Evolutionary conservation across 2,797 vertebrate genomes (phyloP).

Genomic region (Darevskia nairensis): DNA sequence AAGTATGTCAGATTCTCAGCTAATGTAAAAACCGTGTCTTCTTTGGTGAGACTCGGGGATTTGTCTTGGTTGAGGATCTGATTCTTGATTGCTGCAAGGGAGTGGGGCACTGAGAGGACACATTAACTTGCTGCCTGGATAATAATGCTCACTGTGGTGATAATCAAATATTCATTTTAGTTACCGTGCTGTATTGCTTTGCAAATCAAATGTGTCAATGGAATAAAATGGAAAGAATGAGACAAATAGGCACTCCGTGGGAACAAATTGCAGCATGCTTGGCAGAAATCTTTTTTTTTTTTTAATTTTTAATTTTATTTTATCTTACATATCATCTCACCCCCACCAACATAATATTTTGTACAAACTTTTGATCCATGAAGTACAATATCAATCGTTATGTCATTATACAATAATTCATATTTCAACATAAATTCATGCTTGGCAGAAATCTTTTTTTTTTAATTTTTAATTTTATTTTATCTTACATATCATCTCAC

Average conservation of each 20-base stretch:
- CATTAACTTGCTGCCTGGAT: not conserved
- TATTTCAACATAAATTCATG: no score
- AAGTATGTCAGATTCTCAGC: not conserved
- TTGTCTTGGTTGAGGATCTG: slow-evolving; percentile 10
- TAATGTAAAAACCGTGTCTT: not conserved
- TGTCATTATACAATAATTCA: no score
- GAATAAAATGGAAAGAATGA: slow-evolving; percentile 26
- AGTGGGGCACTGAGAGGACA: not conserved
- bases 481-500: no score
- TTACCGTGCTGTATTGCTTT: slow-evolving; percentile 12
- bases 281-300: slow-evolving; percentile 18
- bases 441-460: slow-evolving; percentile 10
- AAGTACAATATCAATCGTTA: no score
- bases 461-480: no score
- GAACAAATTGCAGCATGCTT: slow-evolving; percentile 10
- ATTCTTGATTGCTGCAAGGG: slow-evolving; percentile 24
- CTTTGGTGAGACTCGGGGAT: not conserved
- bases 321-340: no score
- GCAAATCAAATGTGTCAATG: not conserved
- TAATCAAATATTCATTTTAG: slow-evolving; percentile 30
- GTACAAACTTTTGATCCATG: no score
- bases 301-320: no score
- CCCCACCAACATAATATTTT: no score
- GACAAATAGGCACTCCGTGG: not conserved
- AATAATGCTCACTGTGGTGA: not conserved